These are phyloP conservation scores for Nothoprocta perdicaria DNA, from an alignment of 2,113 vertebrate species.

Conservation along the genomic window DNA sequence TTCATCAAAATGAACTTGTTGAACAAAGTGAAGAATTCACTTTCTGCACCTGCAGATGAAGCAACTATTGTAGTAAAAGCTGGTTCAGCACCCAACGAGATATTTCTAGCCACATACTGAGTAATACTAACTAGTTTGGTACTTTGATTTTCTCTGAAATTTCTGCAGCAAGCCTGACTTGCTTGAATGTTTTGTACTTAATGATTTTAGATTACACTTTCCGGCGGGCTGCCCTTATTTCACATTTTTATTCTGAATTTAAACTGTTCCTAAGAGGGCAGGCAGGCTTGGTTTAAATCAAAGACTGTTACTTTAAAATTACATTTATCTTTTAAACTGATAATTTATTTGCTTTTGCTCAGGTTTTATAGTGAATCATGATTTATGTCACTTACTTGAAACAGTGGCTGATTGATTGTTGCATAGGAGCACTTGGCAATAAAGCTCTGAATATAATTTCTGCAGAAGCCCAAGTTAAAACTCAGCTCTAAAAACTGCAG, in stretches of 20 bases:
- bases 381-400: not conserved
- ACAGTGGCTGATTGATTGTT: not conserved
- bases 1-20: slow-evolving; percentile 36
- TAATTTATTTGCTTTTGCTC: not conserved
- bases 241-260: slow-evolving; percentile 31
- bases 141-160: slow-evolving; percentile 58
- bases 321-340: not conserved
- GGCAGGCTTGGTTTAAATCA: not conserved
- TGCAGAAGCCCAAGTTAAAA: not conserved
- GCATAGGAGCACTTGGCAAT: not conserved
- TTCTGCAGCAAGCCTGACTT: slow-evolving; percentile 35
- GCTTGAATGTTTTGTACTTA: slow-evolving; percentile 2
- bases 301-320: not conserved
- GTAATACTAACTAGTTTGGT: slow-evolving; percentile 28
- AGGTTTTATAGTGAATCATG: not conserved
- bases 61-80: not conserved
- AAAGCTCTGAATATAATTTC: not conserved
- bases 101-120: slow-evolving; percentile 34
- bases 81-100: slow-evolving; percentile 10
- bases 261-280: not conserved
- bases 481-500: not conserved
- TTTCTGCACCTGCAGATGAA: slow-evolving; percentile 51
- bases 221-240: slow-evolving; percentile 27
- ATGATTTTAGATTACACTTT: not conserved
- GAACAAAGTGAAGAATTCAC: slow-evolving; percentile 37